Evolutionary conservation across 2,113 vertebrate genomes (phyloP), one percentile per base, ranked within the genome.

Genomic region (Marcusenius ussheri): DNA sequence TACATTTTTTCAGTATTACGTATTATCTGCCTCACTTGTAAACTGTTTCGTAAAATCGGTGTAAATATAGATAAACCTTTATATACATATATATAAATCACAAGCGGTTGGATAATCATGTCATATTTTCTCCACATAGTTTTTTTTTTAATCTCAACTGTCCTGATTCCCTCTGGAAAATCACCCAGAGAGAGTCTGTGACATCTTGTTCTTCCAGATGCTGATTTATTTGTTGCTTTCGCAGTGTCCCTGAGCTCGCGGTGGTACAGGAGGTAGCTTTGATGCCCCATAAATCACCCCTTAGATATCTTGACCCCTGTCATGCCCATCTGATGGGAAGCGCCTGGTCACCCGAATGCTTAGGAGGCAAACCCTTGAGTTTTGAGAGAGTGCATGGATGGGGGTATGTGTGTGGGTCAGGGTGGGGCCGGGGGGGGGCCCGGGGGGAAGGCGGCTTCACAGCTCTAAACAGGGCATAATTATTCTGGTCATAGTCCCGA

Each of bases 151-250:
- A 39, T 39, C 70, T 39, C 31, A 77, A 19, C 31, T 77, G 70
- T 77, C 70, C 27, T 39, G 70, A 77, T 77, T 31, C 91, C 21
- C 83, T 27, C 27, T 90, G 80, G 31, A 77, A 77, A 31, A 39
- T 77, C 70, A 77, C 31, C 70, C 70, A 77, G 15, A 39, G 70
- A 77, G 70, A 39, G 27, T 77, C 39, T 80, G 74, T 19, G 11
- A 42, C 74, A 19, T 42, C 74, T 80, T 80, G 31, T 80, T 42
- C 74, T 39, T 42, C 35, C 35, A 85, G 19, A 49, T 49, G 83
- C 24, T 85, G 83, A 49, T 50, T 49, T 49, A 86, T 85, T 49
- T 86, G 46, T 27, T 49, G 83, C 31, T 42, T 31, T 15, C 1
- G 2, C n/a, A 19, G 11, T 15, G 24, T 50, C 47, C 83, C 45